phyloP scores from a whole-genome alignment of 2,888 invertebrate species.

The Luffia ferchaultella region DNA sequence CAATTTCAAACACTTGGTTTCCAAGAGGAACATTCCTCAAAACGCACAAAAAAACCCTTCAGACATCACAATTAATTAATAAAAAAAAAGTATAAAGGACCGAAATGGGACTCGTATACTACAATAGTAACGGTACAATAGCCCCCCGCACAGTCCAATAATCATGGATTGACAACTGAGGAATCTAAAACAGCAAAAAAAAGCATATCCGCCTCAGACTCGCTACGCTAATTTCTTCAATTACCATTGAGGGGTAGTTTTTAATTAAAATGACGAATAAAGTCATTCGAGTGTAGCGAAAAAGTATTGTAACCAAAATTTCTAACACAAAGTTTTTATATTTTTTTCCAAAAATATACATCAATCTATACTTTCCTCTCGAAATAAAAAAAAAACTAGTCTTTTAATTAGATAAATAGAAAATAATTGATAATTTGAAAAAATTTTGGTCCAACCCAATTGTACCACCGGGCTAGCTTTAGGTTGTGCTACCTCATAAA shows the following conservation, averaged over 20 bases:
- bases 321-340: too few species aligned
- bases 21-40: too few species aligned
- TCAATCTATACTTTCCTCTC: too few species aligned
- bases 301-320: too few species aligned
- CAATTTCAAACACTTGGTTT: too few species aligned
- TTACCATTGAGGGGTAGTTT: not conserved
- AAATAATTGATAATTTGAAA: too few species aligned
- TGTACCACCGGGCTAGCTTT: too few species aligned
- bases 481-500: too few species aligned
- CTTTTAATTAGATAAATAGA: too few species aligned
- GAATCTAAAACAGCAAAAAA: not conserved
- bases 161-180: not conserved
- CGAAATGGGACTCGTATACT: not conserved
- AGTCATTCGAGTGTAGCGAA: not conserved
- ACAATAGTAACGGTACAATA: not conserved
- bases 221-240: not conserved
- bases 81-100: not conserved
- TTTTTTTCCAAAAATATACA: too few species aligned
- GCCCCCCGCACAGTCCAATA: not conserved
- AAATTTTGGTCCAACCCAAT: too few species aligned
- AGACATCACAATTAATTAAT: not conserved
- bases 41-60: not conserved
- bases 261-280: not conserved
- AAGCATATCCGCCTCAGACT: not conserved
- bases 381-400: too few species aligned